Evolutionary conservation across 2,888 invertebrate genomes (phyloP), one percentile per base, ranked within the genome.

Genomic region (Acleris laterana): DNA sequence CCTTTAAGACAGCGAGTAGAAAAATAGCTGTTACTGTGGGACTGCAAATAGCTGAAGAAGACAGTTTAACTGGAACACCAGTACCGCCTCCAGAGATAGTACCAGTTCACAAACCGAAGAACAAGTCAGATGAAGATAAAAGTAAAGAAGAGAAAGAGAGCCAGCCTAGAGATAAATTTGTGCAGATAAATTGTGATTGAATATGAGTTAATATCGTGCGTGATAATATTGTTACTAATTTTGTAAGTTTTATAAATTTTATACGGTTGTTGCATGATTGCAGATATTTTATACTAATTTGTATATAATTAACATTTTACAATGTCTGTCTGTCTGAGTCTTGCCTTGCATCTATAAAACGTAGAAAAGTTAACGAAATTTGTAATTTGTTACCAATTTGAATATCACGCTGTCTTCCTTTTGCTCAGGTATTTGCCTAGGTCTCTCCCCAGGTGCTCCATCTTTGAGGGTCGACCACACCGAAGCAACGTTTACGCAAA

Each of bases 1-100:
- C 97, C 1, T 98, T 98, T 80, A 95, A 95, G 74, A 95, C 96
- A 72, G 97, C 97, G 0, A 97, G 96, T 77, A 96, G 96, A 22
- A 98, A 97, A 82, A 94, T 98, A 55, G 96, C 97, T 3, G 96
- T 97, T 25, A 97, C 97, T 3, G 96, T 98, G 71, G 97, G 97
- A 4, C 88, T 97, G 53, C 94, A 95, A 68, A 94, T 96, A 55
- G 94, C 95, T 5, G 95, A 95, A 68, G 96, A 96, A 73, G 96
- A 93, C 42, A 93, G 92, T 56, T 71, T 93, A 69, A 88, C 92
- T 7, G 88, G 88, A 11, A 90, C 92, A 2, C 92, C 93, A 20
- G 65, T 44, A 38, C 86, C 87, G 0, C 83, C 90, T 3, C 81
- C 80, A 51, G 93, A 93, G 79, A 82, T 89, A 53, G 90, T 82